phyloP scores from a whole-genome alignment of 2,888 invertebrate genomes.

The Hipparchia semele region DNA sequence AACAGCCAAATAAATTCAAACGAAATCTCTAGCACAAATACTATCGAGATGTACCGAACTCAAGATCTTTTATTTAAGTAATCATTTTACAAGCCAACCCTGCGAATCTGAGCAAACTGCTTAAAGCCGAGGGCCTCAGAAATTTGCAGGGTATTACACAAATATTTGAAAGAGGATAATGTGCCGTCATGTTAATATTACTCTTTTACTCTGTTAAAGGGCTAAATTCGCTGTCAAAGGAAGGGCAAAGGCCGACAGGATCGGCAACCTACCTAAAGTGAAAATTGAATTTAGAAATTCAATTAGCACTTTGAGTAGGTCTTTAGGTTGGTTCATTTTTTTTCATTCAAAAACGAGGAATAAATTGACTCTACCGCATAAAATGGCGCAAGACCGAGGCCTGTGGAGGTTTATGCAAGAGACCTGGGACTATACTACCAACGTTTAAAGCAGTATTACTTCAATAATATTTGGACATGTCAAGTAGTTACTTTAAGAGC shows the following conservation, averaged over 20 bases:
- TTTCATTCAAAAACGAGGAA: too few relatives aligned
- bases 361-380: too few relatives aligned
- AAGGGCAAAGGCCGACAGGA: slow-evolving; percentile 6
- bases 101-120: slow-evolving; percentile 23
- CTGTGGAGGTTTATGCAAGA: too few relatives aligned
- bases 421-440: too few relatives aligned
- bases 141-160: slow-evolving; percentile 20
- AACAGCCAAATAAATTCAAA: not conserved
- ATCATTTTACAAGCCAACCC: not conserved
- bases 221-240: slow-evolving; percentile 26
- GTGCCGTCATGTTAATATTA: slow-evolving; percentile 28
- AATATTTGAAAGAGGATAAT: slow-evolving; percentile 35
- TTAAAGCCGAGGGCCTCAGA: slow-evolving; percentile 18
- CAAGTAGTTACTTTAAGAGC: too few relatives aligned
- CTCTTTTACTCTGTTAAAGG: slow-evolving; percentile 25
- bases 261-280: not conserved
- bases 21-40: not conserved
- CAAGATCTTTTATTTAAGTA: slow-evolving; percentile 15
- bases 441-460: too few relatives aligned
- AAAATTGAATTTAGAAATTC: not conserved
- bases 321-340: not conserved
- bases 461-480: too few relatives aligned
- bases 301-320: too few relatives aligned
- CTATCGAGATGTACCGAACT: not conserved
- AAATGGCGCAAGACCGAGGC: too few relatives aligned